Evolutionary conservation across 2,888 invertebrate species (phyloP).

Genomic region (Eurytoma californica): DNA sequence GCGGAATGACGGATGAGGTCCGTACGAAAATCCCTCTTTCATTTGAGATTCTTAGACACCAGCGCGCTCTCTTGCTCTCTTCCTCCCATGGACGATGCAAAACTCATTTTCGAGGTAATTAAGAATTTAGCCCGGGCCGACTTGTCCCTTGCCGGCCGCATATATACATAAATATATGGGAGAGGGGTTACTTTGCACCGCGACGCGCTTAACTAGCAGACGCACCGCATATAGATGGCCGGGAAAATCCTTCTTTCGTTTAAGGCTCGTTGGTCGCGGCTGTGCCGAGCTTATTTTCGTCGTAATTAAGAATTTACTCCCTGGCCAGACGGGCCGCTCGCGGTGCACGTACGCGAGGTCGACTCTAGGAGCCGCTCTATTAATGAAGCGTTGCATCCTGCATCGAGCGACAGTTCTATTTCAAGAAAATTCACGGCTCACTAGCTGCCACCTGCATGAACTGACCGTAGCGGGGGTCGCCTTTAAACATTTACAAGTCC

Average conservation of each 20-base stretch:
- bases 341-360: too few species aligned
- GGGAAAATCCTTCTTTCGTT: background rate
- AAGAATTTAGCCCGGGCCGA: slow-evolving; percentile 53
- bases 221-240: background rate
- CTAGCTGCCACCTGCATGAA: too few species aligned
- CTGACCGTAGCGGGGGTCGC: too few species aligned
- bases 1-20: slow-evolving; percentile 48
- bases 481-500: too few species aligned
- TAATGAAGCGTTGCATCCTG: too few species aligned
- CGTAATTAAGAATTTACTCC: slow-evolving; percentile 9
- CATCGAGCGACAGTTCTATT: too few species aligned
- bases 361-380: too few species aligned
- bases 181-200: too few species aligned
- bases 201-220: too few species aligned
- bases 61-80: background rate
- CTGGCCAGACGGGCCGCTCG: background rate
- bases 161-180: background rate
- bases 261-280: background rate
- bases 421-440: too few species aligned
- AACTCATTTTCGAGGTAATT: slow-evolving; percentile 67
- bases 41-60: slow-evolving; percentile 59
- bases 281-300: background rate
- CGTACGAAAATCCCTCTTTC: slow-evolving; percentile 60
- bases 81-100: slow-evolving; percentile 57
- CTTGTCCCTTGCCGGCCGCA: slow-evolving; percentile 25